Evolutionary conservation across 2,888 invertebrate genomes (phyloP).

Genomic region (Apamea anceps): DNA sequence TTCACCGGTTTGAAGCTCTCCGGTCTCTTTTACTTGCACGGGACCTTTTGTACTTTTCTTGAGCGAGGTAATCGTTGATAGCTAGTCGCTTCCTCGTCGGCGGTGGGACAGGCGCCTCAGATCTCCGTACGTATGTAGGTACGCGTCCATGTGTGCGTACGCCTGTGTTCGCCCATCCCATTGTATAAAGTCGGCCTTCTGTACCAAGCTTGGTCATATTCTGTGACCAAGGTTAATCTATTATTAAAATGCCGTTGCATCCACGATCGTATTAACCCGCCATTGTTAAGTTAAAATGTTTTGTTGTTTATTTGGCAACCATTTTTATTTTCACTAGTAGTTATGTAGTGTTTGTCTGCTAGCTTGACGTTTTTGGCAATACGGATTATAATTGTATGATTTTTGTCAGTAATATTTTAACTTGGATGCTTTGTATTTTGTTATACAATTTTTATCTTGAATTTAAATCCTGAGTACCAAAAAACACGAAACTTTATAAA

Average conservation of each 20-base stretch:
- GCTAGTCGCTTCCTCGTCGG: neutral
- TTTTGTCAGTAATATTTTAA: neutral
- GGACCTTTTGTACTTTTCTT: neutral
- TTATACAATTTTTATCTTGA: neutral
- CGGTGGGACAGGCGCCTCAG: neutral
- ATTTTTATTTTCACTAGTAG: conserved; percentile 48
- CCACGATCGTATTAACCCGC: conserved; percentile 68
- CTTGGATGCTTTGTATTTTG: neutral
- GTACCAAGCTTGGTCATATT: neutral
- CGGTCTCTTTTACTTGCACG: neutral
- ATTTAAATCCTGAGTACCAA: neutral
- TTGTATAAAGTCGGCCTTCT: conserved; percentile 11
- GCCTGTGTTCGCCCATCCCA: neutral
- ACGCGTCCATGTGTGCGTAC: neutral
- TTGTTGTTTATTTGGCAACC: conserved; percentile 56
- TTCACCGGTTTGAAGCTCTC: neutral
- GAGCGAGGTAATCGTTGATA: neutral
- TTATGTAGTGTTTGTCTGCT: neutral
- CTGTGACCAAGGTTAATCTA: conserved; percentile 77
- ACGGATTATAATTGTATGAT: neutral
- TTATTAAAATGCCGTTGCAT: conserved; percentile 84
- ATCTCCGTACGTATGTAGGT: neutral
- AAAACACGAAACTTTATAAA: neutral
- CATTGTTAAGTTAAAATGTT: conserved; percentile 67
- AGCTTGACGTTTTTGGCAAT: neutral